Base-by-base conservation (phyloP, 37 sponge, comb jelly and placozoan genomes). In the Halichondria panicea region DNA sequence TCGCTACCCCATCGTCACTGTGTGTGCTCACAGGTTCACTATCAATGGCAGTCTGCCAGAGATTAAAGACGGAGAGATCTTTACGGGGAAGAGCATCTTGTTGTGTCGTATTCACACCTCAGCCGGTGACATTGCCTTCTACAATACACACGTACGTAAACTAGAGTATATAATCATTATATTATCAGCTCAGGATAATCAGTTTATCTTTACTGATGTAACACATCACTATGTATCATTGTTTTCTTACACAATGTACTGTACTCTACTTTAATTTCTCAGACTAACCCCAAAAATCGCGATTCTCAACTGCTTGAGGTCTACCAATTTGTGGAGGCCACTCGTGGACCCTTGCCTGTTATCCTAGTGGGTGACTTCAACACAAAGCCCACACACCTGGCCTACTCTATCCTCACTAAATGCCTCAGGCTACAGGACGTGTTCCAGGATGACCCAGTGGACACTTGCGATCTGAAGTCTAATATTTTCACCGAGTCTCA, bases 331-430 rank as follows among this genome's bases (percentile, higher is more conserved):
- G 61, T 92, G 32, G 46, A 71, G 36, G n/a, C 58, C 7, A 84
- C 85, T 9, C 45, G 76, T 25, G 81, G 84, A 43, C 13, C 12
- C 12, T 72, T 80, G 55, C 89, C 80, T 28, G 85, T 79, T 12
- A 79, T 92, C 37, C 63, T 92, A 11, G 28, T 54, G 9, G 92
- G 92, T 12, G 92, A 92, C 57, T 87, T 87, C 66, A 92, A 92
- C 81, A 84, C 82, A 15, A 59, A 70, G 52, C 55, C 71, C 33
- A 56, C 18, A 18, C 88, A 92, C 58, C 15, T 33, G 0, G 72
- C 84, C 25, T 91, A 82, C 58, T 30, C 40, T 3, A 44, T 92
- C n/a, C 43, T 92, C 37, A 87, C 89, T 4, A 72, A 53, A 21
- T 77, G 55, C 32, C 56, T 87, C 19, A 66, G 72, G 18, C 55